These are phyloP conservation scores for Melipona bicolor DNA, from an alignment of 2,888 invertebrate genomes.

Conservation along the genomic window DNA sequence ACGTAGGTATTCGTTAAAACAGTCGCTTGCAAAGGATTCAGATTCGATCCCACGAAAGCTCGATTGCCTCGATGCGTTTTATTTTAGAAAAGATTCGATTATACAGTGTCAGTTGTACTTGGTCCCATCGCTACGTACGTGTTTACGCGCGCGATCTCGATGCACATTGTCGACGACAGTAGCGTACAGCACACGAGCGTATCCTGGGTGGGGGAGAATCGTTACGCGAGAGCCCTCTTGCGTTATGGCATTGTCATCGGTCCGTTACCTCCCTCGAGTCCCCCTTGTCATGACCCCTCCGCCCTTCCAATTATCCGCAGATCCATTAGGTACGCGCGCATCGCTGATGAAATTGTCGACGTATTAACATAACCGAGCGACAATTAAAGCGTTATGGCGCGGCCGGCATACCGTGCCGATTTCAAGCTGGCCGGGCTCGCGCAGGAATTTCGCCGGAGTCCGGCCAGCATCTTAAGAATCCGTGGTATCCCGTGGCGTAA, in stretches of 20 bases:
- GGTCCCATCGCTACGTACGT: not conserved
- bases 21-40: no score
- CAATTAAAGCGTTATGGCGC: slow-evolving; percentile 75
- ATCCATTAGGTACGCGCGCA: slow-evolving; percentile 79
- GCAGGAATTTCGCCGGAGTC: slow-evolving; percentile 40
- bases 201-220: slow-evolving; percentile 54
- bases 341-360: slow-evolving; percentile 78
- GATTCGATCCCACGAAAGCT: no score
- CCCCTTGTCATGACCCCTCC: slow-evolving; percentile 41
- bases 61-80: no score
- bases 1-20: no score
- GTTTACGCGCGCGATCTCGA: not conserved
- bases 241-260: slow-evolving; percentile 76
- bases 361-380: slow-evolving; percentile 81
- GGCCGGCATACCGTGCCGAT: slow-evolving; percentile 48
- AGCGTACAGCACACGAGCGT: slow-evolving; percentile 44
- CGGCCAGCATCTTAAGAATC: slow-evolving; percentile 30
- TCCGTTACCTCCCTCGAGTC: slow-evolving; percentile 47
- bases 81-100: no score
- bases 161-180: slow-evolving; percentile 39
- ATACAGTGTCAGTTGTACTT: no score
- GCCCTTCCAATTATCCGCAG: slow-evolving; percentile 78
- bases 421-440: slow-evolving; percentile 12
- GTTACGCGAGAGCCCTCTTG: slow-evolving; percentile 67
- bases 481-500: slow-evolving; percentile 36